A percentile compares a stretch with the other conserved stretches of the same genome.
phyloP scores from a whole-genome alignment of 2,888 invertebrate genomes.

The Limnephilus marmoratus region DNA sequence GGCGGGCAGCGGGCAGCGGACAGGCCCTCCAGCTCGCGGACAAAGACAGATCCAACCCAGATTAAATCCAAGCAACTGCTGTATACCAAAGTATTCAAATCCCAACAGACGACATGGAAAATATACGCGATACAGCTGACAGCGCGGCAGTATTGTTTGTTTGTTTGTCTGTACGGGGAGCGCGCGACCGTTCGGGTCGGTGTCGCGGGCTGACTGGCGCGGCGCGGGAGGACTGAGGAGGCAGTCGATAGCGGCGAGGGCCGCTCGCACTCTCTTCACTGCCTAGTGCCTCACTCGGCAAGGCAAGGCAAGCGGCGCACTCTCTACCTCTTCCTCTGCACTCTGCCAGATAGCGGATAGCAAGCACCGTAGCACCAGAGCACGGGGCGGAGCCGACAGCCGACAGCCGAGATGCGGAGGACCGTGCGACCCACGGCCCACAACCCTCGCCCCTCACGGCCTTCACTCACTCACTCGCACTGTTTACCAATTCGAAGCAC shows the following conservation, averaged over 20 bases:
- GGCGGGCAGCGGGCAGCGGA: neutral
- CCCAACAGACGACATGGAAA: neutral
- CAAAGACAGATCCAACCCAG: neutral
- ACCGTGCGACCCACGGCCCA: neutral
- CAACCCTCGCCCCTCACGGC: too few species aligned
- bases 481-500: neutral
- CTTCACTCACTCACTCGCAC: too few species aligned
- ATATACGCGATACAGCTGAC: slow-evolving; percentile 35
- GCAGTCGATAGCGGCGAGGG: slow-evolving; percentile 66
- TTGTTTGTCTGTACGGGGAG: neutral
- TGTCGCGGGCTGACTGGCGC: slow-evolving; percentile 62
- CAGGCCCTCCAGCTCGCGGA: neutral
- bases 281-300: slow-evolving; percentile 55
- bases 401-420: slow-evolving; percentile 17
- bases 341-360: neutral
- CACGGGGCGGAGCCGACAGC: slow-evolving; percentile 16
- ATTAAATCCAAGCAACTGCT: neutral
- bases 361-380: neutral
- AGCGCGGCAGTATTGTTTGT: neutral
- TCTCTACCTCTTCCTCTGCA: too few species aligned
- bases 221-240: slow-evolving; percentile 69
- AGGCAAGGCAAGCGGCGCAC: slow-evolving; percentile 52
- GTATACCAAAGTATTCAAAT: neutral
- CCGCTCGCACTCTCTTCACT: slow-evolving; percentile 67
- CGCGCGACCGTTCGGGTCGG: slow-evolving; percentile 68